phyloP scores from a whole-genome alignment of 1,140 invertebrate genomes.

The Drosophila punjabiensis region DNA sequence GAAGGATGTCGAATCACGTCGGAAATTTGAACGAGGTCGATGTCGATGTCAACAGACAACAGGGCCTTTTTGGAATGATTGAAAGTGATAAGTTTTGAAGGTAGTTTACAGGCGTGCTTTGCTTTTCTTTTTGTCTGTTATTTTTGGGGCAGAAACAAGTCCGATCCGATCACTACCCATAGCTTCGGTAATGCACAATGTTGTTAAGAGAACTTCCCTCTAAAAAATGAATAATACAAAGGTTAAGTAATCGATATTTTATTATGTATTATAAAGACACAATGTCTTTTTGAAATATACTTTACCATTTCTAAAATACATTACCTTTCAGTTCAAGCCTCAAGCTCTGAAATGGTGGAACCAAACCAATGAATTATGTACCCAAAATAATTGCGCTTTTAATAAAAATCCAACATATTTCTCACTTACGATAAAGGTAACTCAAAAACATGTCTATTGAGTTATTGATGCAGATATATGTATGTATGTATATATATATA shows the following conservation, averaged over 20 bases:
- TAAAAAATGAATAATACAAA: neutral
- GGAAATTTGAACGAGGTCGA: neutral
- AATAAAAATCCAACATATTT: slow-evolving; percentile 24
- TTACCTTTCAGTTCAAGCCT: neutral
- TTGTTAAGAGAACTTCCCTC: neutral
- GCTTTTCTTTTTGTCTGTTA: neutral
- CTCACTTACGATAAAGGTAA: slow-evolving; percentile 18
- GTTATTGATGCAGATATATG: slow-evolving; percentile 14
- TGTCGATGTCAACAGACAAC: slow-evolving; percentile 4
- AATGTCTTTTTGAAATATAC: neutral
- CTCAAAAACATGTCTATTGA: slow-evolving; percentile 21
- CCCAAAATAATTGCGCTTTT: slow-evolving; percentile 25
- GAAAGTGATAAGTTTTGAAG: no score
- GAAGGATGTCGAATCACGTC: slow-evolving; percentile 6
- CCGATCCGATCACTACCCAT: no score
- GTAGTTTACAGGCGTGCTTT: neutral
- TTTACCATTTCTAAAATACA: neutral
- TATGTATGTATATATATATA: neutral
- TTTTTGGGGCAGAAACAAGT: neutral
- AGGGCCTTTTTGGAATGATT: neutral
- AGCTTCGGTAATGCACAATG: no score
- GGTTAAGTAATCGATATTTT: neutral
- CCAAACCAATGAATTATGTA: slow-evolving; percentile 7
- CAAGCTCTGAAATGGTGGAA: neutral
- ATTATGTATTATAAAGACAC: neutral